Conservation (phyloP, 2,113 vertebrate species). For the Chaetura pelagica region DNA sequence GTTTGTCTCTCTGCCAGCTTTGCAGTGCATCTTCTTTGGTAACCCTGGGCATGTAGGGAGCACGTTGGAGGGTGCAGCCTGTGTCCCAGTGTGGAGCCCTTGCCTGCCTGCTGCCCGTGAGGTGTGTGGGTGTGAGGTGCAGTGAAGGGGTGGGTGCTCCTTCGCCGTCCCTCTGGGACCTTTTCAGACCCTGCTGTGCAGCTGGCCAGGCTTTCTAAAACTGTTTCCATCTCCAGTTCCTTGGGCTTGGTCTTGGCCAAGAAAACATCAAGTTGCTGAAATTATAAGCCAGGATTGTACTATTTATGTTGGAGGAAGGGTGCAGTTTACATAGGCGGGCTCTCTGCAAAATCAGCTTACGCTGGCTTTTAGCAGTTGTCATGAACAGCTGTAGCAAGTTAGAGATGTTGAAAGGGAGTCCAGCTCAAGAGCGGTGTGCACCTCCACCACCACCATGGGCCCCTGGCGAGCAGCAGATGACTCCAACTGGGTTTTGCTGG, state of each 20-base stretch:
- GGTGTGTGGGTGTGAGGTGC: not conserved
- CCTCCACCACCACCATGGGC: fast-evolving
- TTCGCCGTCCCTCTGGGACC: not conserved
- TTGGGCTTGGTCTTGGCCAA: conserved; percentile 46
- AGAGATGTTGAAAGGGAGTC: conserved; percentile 21
- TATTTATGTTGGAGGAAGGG: conserved; percentile 52
- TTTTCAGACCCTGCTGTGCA: not conserved
- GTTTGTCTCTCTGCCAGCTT: not conserved
- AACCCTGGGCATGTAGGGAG: not conserved
- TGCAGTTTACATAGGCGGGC: not conserved
- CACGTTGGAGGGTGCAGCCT: fast-evolving
- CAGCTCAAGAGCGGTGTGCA: not conserved
- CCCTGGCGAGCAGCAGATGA: fast-evolving
- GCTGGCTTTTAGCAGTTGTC: conserved; percentile 29
- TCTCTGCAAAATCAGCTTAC: conserved; percentile 53
- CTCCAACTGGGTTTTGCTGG: not conserved
- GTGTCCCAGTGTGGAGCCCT: not conserved
- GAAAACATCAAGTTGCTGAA: conserved; percentile 58
- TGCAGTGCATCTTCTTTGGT: not conserved
- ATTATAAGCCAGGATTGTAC: not conserved
- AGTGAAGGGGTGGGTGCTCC: not conserved
- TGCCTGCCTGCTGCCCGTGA: fast-evolving
- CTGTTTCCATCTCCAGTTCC: conserved; percentile 45
- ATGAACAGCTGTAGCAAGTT: conserved; percentile 58
- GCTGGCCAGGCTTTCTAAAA: not conserved